These are phyloP conservation scores for Lamellibrachia satsuma DNA, from an alignment of 2,888 invertebrate species.

Conservation along the genomic window DNA sequence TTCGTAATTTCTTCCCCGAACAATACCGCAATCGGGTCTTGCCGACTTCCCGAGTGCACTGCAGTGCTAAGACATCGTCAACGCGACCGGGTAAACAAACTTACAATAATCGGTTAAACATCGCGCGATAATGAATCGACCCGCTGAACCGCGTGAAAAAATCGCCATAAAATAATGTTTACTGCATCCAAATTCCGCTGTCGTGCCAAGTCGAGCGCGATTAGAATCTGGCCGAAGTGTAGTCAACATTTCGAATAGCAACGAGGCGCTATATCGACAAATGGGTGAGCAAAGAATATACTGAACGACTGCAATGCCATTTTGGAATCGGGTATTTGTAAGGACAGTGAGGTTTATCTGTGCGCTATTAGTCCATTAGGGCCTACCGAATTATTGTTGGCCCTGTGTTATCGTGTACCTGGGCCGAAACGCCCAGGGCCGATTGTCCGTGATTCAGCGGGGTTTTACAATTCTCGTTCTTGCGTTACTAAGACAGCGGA, in stretches of 20 bases:
- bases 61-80: not conserved
- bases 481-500: not conserved
- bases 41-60: not conserved
- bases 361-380: too few species aligned
- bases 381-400: not conserved
- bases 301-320: not conserved
- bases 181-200: slow-evolving; percentile 3
- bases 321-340: not conserved
- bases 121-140: not conserved
- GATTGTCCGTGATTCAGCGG: too few species aligned
- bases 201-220: not conserved
- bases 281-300: not conserved
- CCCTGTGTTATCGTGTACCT: not conserved
- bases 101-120: not conserved
- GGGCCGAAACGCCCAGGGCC: not conserved
- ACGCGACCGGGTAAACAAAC: not conserved
- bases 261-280: not conserved
- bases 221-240: not conserved
- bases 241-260: not conserved
- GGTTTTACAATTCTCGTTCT: too few species aligned
- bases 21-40: not conserved
- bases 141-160: not conserved
- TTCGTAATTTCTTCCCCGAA: not conserved
- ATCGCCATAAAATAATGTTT: not conserved
- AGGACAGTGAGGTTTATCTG: not conserved